Percentiles rank a stretch among this genome's conserved stretches.
Evolutionary conservation across 2,113 vertebrate species (phyloP).

Genomic region (Rhinoptilus africanus): DNA sequence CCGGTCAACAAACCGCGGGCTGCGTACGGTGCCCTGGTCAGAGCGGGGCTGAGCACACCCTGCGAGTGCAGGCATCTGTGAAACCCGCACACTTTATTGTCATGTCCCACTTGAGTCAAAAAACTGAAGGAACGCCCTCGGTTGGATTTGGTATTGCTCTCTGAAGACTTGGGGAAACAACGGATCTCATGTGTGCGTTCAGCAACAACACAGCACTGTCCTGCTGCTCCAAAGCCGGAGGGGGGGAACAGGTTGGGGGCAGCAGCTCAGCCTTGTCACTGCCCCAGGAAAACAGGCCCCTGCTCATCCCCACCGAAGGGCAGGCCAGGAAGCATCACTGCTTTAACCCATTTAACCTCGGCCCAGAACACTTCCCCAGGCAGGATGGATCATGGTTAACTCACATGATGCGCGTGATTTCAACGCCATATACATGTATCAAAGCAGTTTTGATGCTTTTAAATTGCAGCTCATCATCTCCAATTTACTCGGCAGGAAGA

Average conservation of each 20-base stretch:
- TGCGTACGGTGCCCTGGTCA: rapidly evolving
- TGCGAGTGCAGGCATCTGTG: rapidly evolving
- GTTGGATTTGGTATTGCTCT: too few species aligned
- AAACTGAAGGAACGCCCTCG: rapidly evolving
- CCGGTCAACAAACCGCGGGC: rapidly evolving
- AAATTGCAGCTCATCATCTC: not conserved
- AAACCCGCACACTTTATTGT: too few species aligned
- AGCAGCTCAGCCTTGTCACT: not conserved
- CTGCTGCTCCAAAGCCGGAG: not conserved
- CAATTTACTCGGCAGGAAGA: not conserved
- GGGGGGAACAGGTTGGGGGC: not conserved
- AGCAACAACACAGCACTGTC: rapidly evolving
- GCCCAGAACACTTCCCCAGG: not conserved
- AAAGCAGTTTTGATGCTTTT: not conserved
- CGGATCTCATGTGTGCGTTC: rapidly evolving
- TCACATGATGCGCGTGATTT: rapidly evolving
- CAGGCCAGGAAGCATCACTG: rapidly evolving
- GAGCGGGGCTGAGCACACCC: not conserved
- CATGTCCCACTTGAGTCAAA: not conserved
- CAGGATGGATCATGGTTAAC: too few species aligned
- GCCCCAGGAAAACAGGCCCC: too few species aligned
- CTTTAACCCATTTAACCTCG: not conserved
- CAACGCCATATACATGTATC: rapidly evolving
- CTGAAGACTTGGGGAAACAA: not conserved
- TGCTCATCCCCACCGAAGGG: not conserved